Conservation (phyloP, 2,888 invertebrate genomes). For the Drosophila kambysellisi region DNA sequence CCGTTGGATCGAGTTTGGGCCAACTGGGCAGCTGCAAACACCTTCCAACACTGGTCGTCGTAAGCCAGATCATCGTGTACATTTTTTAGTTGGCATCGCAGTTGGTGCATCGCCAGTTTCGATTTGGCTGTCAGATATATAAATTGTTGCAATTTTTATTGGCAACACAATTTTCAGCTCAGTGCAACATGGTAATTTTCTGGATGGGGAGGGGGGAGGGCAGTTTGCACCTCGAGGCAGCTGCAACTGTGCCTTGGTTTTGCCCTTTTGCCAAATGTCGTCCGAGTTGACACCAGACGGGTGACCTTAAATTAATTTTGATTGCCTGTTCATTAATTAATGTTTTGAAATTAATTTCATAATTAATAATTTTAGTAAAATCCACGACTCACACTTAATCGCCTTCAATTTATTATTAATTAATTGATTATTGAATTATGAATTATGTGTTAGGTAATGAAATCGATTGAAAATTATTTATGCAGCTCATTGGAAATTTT, state of each 20-base stretch:
- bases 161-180: slow-evolving; percentile 30
- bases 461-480: slow-evolving; percentile 31
- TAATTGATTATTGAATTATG: slow-evolving; percentile 24
- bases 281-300: slow-evolving; percentile 10
- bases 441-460: slow-evolving; percentile 12
- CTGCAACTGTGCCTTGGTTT: slow-evolving; percentile 9
- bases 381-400: slow-evolving; percentile 14
- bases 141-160: slow-evolving; percentile 75
- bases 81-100: slow-evolving; percentile 50
- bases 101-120: slow-evolving; percentile 43
- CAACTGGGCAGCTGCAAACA: slow-evolving; percentile 24
- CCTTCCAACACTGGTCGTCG: slow-evolving; percentile 23
- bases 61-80: slow-evolving; percentile 31
- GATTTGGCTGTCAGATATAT: slow-evolving; percentile 74
- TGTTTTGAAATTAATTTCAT: background rate
- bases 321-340: background rate
- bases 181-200: slow-evolving; percentile 44
- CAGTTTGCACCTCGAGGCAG: slow-evolving; percentile 12
- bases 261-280: slow-evolving; percentile 49
- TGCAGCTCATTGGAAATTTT: slow-evolving; percentile 57
- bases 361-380: background rate
- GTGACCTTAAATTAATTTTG: slow-evolving; percentile 14
- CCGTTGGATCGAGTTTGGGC: slow-evolving; percentile 32
- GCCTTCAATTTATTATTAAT: slow-evolving; percentile 18
- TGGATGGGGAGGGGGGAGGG: no score